phyloP scores from a whole-genome alignment of 1,140 invertebrate genomes.

The Hypothenemus hampei region DNA sequence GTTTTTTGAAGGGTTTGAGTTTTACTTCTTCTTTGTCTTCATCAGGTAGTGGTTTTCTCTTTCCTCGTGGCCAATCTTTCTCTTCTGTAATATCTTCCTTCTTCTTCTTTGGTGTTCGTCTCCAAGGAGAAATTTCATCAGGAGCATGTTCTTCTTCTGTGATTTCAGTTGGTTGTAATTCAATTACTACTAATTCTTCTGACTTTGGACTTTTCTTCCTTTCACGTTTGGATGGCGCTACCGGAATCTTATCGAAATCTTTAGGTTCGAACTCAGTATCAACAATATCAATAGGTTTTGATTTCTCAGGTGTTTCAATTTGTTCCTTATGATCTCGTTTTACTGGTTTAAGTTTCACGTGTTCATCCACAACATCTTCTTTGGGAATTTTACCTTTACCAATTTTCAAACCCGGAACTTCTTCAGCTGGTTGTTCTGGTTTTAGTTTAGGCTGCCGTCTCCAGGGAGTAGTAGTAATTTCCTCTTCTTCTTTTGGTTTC shows the following conservation, averaged over 20 bases:
- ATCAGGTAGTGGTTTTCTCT: conserved; percentile 43
- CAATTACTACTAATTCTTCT: conserved; percentile 33
- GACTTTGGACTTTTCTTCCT: conserved; percentile 31
- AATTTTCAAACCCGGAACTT: conserved; percentile 37
- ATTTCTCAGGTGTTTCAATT: conserved; percentile 37
- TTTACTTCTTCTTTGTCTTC: conserved; percentile 42
- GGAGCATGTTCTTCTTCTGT: conserved; percentile 33
- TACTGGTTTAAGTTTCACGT: conserved; percentile 45
- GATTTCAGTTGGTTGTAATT: conserved; percentile 32
- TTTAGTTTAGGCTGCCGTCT: conserved; percentile 37
- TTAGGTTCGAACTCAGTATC: conserved; percentile 27
- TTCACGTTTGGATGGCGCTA: conserved; percentile 35
- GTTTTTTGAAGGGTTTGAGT: conserved; percentile 42
- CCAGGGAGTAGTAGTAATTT: conserved; percentile 37
- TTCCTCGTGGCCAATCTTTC: conserved; percentile 47
- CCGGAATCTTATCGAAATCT: conserved; percentile 35
- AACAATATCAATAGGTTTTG: conserved; percentile 33
- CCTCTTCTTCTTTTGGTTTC: conserved; percentile 36
- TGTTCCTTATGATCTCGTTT: conserved; percentile 40
- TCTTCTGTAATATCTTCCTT: conserved; percentile 37
- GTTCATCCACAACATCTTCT: conserved; percentile 41
- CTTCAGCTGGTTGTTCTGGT: conserved; percentile 31
- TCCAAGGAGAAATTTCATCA: conserved; percentile 40
- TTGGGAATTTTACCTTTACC: conserved; percentile 43
- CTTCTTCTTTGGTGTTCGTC: conserved; percentile 41